Evolutionary conservation across 2,797 vertebrate species (phyloP), one percentile per base, ranked within the genome.

Genomic region (Phrynocephalus vlangalii): DNA sequence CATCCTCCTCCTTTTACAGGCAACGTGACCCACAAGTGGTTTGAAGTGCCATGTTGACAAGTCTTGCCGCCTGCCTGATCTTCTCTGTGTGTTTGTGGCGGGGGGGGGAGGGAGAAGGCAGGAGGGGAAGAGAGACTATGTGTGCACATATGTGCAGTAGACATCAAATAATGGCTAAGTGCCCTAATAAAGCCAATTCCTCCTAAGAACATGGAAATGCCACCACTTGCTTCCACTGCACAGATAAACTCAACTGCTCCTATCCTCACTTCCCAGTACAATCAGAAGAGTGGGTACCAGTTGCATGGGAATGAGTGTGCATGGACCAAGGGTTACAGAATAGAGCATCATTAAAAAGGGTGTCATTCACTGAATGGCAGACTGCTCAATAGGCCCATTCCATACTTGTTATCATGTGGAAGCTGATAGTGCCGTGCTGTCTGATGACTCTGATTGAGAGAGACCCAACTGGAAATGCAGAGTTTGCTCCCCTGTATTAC

Each of bases 141-240:
- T 44, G 38, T 44, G 38, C 38, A 44, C 56, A 63, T 11, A 16
- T 63, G 60, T 63, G 60, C 60, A 63, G 90, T 80, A 86, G 91
- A 83, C 90, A 94, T 90, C 87, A 86, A 86, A 94, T 86, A 93
- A 93, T 90, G 83, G 91, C 87, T 83, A 85, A 92, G 90, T 89
- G 91, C 73, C 79, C 85, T 91, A 91, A 92, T 91, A 93, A 91
- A 89, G 94, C 93, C 28, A 3, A 70, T 76, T 76, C 66, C 71
- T 67, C 56, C 1, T 68, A 81, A 85, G 50, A 68, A 66, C 67
- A 48, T 9, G 38, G 83, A 73, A 60, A 68, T 22, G 44, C 81
- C 28, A 15, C 30, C 38, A 26, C 48, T 66, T 60, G 30, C 73
- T 71, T 28, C 66, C 30, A 2, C 68, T 75, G 44, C 44, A n/a